Evolutionary conservation across 2,113 vertebrate species (phyloP), one percentile per base, ranked within the genome.

Genomic region (Tetrao urogallus): DNA sequence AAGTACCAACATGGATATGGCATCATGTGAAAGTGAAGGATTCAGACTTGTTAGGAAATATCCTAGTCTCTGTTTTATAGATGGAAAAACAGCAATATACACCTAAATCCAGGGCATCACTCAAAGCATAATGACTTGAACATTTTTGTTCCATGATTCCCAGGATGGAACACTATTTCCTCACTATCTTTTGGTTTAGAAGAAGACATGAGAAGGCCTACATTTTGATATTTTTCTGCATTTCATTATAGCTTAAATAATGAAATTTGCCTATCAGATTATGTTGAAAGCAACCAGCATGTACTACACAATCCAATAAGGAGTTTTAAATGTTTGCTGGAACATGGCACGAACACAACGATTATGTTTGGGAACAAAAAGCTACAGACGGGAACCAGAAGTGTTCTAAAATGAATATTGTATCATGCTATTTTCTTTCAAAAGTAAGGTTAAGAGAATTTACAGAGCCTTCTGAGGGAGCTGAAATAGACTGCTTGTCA

Each of bases 381-480:
- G 12, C 8, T 67, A 63, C 76, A 71, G 69, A 54, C 6, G 81
- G 48, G 34, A 92, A 81, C 30, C 27, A 90, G 32, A 5, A 3
- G n/a, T 77, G 13, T 74, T 88, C 58, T 60, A 25, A 63, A 82
- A 77, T 34, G 10, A 12, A 22, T 71, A 80, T 3, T 48, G 40
- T 38, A 54, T 50, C 77, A 10, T 65, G 63, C 10, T 27, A 67
- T 84, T 81, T 89, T 75, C 24, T 65, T 45, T 86, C 34, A 50
- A 77, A 88, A 58, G 90, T 50, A 83, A 93, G 28, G 38, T 13
- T 83, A 48, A 77, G 50, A 57, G 40, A 88, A 5, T 22, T 86
- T 43, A 54, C 0, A 82, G 67, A 45, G 40, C 3, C 14, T 80
- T 90, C 40, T 36, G 21, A 48, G 60, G 36, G n/a, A 93, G 86